Conservation (phyloP, 2,888 invertebrate species). For the Temnothorax ravouxi region DNA sequence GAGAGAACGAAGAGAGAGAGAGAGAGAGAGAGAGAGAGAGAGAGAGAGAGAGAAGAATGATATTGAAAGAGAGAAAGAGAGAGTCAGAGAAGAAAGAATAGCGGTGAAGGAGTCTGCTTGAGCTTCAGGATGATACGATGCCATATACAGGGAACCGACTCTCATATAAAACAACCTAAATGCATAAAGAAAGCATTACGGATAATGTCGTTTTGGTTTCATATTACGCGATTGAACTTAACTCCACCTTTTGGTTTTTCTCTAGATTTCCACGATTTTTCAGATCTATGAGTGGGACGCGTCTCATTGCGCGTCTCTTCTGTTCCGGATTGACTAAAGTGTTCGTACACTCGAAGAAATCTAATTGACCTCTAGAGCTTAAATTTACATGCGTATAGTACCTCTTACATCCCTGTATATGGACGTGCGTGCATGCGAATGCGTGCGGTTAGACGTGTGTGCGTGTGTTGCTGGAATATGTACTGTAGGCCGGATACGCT, state of each 20-base stretch:
- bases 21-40: slow-evolving; percentile 32
- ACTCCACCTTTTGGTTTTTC: background rate
- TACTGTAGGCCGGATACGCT: slow-evolving; percentile 65
- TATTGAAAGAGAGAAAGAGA: slow-evolving; percentile 2
- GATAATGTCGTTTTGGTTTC: background rate
- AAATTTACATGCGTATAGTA: background rate
- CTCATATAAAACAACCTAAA: background rate
- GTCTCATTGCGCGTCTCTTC: too few species aligned
- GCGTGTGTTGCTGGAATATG: slow-evolving; percentile 32
- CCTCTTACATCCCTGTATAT: slow-evolving; percentile 26
- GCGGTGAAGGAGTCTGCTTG: slow-evolving; percentile 54
- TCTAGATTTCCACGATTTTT: background rate
- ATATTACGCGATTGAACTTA: background rate
- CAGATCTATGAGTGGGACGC: background rate
- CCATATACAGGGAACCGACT: slow-evolving; percentile 26
- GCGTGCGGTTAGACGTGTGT: slow-evolving; percentile 15
- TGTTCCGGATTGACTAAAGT: background rate
- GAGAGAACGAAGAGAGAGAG: slow-evolving; percentile 40
- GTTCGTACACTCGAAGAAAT: background rate
- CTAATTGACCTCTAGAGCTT: background rate
- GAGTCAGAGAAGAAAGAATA: background rate
- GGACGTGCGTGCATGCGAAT: slow-evolving; percentile 61
- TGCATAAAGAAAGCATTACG: background rate
- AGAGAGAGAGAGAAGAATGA: slow-evolving; percentile 52
- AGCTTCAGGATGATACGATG: slow-evolving; percentile 38